Percentiles rank a stretch among this genome's conserved stretches.
These are phyloP conservation scores for Hyaena hyaena DNA, from an alignment of 2,113 vertebrate species.

Conservation along the genomic window DNA sequence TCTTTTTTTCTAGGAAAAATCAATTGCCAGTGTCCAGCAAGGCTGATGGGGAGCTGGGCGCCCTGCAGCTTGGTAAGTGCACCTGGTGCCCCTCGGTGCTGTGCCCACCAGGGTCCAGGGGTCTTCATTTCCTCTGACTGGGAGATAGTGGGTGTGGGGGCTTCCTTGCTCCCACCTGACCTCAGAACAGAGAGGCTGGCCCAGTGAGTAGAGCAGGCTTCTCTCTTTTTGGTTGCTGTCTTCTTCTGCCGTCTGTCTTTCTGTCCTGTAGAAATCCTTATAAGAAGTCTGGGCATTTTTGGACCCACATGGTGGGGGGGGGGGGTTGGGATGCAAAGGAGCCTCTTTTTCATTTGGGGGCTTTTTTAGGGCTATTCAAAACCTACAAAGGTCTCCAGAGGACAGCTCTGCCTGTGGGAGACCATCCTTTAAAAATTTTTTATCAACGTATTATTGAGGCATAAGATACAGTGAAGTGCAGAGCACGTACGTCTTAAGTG, in stretches of 20 bases:
- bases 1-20: conserved; percentile 83
- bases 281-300: background rate
- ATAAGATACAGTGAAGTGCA: fast-evolving
- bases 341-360: background rate
- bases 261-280: background rate
- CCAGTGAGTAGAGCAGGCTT: background rate
- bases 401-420: background rate
- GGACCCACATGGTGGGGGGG: background rate
- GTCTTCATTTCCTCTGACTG: fast-evolving
- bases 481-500: fast-evolving
- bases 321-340: background rate
- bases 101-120: background rate
- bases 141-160: fast-evolving
- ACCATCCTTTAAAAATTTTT: background rate
- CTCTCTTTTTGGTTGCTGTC: background rate
- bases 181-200: background rate
- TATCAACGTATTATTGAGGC: background rate
- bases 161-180: background rate
- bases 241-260: background rate
- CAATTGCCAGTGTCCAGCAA: conserved; percentile 64
- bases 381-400: background rate
- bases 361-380: background rate
- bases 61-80: conserved; percentile 89
- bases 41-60: conserved; percentile 75
- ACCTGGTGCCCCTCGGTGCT: fast-evolving